Conservation (phyloP, 2,113 vertebrate species). For the Abramis brama region DNA sequence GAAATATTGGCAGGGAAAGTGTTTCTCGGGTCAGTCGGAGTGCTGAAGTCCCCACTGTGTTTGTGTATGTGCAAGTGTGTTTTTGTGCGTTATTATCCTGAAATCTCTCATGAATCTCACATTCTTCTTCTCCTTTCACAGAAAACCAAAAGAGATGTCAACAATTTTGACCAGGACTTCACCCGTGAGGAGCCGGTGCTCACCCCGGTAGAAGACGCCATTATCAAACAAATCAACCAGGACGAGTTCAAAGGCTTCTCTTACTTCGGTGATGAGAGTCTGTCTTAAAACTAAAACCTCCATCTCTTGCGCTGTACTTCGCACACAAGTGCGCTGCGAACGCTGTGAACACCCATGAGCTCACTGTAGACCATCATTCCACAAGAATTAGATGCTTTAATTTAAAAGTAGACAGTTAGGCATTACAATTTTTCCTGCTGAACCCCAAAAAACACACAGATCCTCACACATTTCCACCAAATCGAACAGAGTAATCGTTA, state of each 20-base stretch:
- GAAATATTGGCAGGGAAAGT: not conserved
- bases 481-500: not conserved
- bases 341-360: not conserved
- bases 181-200: constrained; percentile 95
- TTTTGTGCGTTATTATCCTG: not conserved
- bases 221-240: constrained; percentile 99
- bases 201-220: constrained; percentile 90
- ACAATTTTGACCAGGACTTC: constrained; percentile 99
- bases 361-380: not conserved
- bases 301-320: constrained; percentile 45
- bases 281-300: constrained; percentile 72
- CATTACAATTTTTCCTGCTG: constrained; percentile 24
- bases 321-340: not conserved
- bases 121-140: constrained; percentile 60
- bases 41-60: not conserved
- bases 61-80: not conserved
- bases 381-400: constrained; percentile 8
- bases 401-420: constrained; percentile 4
- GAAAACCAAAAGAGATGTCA: constrained; percentile 99
- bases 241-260: constrained; percentile 99
- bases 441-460: not conserved
- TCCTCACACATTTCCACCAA: not conserved
- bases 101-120: not conserved
- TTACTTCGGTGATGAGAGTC: constrained; percentile 90
- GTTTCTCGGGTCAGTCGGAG: not conserved